A percentile compares a stretch with the other conserved stretches of the same genome.
These are phyloP conservation scores for Watsonalla cultraria DNA, from an alignment of 2,888 invertebrate species.

Conservation along the genomic window DNA sequence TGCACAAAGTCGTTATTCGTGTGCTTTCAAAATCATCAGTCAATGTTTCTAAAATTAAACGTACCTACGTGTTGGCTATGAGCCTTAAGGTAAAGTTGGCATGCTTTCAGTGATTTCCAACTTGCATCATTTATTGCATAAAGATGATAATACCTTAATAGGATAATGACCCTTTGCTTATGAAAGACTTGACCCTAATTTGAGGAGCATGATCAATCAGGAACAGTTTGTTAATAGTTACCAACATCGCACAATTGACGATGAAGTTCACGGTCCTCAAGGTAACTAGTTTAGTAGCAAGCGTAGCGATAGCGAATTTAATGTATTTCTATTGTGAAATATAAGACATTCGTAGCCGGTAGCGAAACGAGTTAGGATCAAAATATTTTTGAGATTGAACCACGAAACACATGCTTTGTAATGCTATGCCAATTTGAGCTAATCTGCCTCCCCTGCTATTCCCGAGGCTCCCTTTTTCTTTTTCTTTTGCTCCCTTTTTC, in stretches of 20 bases:
- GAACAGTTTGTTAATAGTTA: slow-evolving; percentile 21
- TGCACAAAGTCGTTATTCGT: too few relatives aligned
- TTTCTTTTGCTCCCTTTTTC: too few relatives aligned
- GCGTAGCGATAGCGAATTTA: background rate
- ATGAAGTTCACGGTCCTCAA: slow-evolving; percentile 22
- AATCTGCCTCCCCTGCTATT: too few relatives aligned
- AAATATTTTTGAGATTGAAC: too few relatives aligned
- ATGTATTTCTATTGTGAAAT: background rate
- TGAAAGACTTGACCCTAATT: slow-evolving; percentile 11
- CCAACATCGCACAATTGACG: slow-evolving; percentile 18
- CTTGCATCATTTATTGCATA: background rate
- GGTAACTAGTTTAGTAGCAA: background rate
- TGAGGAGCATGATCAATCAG: slow-evolving; percentile 9
- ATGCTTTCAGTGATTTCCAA: slow-evolving; percentile 2
- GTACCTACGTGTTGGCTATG: slow-evolving; percentile 12
- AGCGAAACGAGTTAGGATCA: too few relatives aligned
- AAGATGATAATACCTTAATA: background rate
- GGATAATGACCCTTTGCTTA: slow-evolving; percentile 1
- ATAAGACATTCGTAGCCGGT: too few relatives aligned
- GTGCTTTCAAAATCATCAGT: too few relatives aligned
- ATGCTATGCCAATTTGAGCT: too few relatives aligned
- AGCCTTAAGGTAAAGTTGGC: slow-evolving; percentile 3
- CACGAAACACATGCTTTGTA: too few relatives aligned
- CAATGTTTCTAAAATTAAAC: too few relatives aligned
- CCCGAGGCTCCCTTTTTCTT: too few relatives aligned